phyloP scores from a whole-genome alignment of 2,888 invertebrate species.

The Ferdinandea cuprea region DNA sequence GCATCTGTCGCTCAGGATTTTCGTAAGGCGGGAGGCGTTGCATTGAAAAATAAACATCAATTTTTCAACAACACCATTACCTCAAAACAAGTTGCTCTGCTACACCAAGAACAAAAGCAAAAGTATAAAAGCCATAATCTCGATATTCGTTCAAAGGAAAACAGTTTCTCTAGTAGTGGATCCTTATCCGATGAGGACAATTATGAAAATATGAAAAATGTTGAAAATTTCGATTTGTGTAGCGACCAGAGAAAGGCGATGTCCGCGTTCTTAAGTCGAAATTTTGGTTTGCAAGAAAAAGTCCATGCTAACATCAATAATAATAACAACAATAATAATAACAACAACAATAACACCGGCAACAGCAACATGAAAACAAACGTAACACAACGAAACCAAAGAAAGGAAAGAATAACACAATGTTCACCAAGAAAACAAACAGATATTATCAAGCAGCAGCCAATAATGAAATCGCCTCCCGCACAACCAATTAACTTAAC shows the following conservation, averaged over 20 bases:
- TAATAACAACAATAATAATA: slow-evolving; percentile 57
- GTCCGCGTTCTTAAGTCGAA: slow-evolving; percentile 78
- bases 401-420: slow-evolving; percentile 74
- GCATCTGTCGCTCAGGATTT: slow-evolving; percentile 85
- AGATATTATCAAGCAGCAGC: slow-evolving; percentile 78
- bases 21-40: slow-evolving; percentile 86
- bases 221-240: slow-evolving; percentile 61
- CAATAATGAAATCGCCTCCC: slow-evolving; percentile 83
- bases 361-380: slow-evolving; percentile 46
- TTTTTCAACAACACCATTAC: slow-evolving; percentile 75
- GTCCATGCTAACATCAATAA: slow-evolving; percentile 76
- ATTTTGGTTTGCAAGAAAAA: slow-evolving; percentile 77
- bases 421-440: slow-evolving; percentile 79
- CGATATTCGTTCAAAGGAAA: slow-evolving; percentile 59
- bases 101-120: slow-evolving; percentile 61
- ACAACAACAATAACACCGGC: too few species aligned
- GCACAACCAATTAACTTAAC: slow-evolving; percentile 81
- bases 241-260: slow-evolving; percentile 81
- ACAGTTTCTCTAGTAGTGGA: slow-evolving; percentile 48
- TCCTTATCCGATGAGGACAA: slow-evolving; percentile 62
- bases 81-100: slow-evolving; percentile 73
- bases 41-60: slow-evolving; percentile 79
- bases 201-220: slow-evolving; percentile 65
- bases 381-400: slow-evolving; percentile 35
- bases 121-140: slow-evolving; percentile 55